Percentiles rank a stretch among this genome's conserved stretches.
Conservation (phyloP, 1,140 invertebrate species). For the Pollicipes pollicipes region DNA sequence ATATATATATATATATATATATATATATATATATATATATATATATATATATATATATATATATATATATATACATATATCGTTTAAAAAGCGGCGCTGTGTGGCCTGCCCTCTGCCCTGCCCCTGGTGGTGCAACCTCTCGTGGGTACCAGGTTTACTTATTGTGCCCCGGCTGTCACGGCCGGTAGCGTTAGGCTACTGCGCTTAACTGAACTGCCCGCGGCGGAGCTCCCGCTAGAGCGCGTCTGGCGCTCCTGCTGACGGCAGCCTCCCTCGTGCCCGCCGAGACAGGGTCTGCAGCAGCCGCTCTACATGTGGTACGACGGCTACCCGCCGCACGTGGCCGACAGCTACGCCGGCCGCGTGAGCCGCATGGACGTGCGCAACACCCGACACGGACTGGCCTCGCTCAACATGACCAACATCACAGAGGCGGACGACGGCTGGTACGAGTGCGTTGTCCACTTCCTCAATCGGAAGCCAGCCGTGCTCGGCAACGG, state of each 20-base stretch:
- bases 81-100: no score
- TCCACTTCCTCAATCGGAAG: conserved; percentile 83
- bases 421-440: conserved; percentile 80
- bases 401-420: conserved; percentile 81
- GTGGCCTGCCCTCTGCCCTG: no score
- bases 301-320: conserved; percentile 92
- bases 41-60: no score
- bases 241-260: not conserved
- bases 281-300: conserved; percentile 38
- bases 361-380: conserved; percentile 68
- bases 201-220: no score
- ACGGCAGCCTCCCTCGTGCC: conserved; percentile 7
- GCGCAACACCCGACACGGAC: conserved; percentile 39
- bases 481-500: conserved; percentile 67
- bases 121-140: no score
- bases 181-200: no score
- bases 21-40: no score
- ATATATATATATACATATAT: no score
- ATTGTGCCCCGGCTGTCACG: no score
- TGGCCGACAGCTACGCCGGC: conserved; percentile 75
- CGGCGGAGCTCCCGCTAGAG: not conserved
- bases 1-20: no score
- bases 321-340: no score
- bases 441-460: conserved; percentile 94
- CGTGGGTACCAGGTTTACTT: no score